Conservation (phyloP, 2,113 vertebrate genomes). For the Poeciliopsis turrubarensis region DNA sequence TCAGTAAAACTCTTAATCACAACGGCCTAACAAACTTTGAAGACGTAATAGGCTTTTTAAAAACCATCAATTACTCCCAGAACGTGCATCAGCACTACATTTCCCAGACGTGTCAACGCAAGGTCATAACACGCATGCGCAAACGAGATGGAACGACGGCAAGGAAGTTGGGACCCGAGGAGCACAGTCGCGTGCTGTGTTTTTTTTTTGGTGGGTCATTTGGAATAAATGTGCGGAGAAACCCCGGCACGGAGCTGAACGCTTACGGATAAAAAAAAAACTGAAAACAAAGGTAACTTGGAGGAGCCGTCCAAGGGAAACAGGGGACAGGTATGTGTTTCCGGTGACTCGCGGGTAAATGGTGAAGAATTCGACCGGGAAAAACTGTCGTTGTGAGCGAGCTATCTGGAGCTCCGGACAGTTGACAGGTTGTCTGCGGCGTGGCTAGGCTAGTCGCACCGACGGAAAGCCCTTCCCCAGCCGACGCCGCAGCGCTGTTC, state of each 20-base stretch:
- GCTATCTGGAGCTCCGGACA: conserved; percentile 15
- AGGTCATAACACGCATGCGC: conserved; percentile 32
- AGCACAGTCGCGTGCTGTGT: conserved; percentile 9
- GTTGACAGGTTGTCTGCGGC: conserved; percentile 49
- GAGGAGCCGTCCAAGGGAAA: not conserved
- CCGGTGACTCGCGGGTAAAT: not conserved
- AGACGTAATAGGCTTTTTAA: not conserved
- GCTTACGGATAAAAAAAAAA: conserved; percentile 18
- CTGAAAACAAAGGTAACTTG: not conserved
- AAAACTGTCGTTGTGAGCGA: conserved; percentile 13
- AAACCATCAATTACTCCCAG: not conserved
- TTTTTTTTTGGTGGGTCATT: conserved; percentile 28
- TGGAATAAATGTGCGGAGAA: conserved; percentile 52
- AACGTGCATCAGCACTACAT: conserved; percentile 35
- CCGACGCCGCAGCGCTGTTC: not conserved
- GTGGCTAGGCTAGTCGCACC: conserved; percentile 58
- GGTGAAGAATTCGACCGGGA: not conserved
- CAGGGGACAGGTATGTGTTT: conserved; percentile 47
- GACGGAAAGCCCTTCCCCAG: not conserved
- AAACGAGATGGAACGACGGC: conserved; percentile 10
- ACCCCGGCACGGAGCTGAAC: conserved; percentile 42
- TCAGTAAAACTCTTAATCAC: not conserved
- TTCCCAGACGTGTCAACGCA: not conserved
- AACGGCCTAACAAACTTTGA: not conserved
- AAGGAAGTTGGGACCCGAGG: conserved; percentile 31